Evolutionary conservation across 2,113 vertebrate species (phyloP).

Genomic region (Gymnogyps californianus): DNA sequence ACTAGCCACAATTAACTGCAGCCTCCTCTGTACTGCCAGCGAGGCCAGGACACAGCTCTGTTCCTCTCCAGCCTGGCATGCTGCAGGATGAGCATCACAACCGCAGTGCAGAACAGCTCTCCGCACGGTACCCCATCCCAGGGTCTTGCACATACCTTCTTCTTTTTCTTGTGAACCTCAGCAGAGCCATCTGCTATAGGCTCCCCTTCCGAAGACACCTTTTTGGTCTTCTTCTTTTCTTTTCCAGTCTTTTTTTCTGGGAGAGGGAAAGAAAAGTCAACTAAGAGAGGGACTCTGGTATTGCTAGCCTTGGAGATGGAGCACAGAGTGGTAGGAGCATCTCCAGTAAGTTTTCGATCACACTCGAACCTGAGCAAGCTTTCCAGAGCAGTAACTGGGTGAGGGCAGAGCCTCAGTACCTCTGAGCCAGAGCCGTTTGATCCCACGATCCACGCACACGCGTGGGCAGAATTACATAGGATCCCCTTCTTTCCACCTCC

Average conservation of each 20-base stretch:
- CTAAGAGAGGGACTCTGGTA: neutral
- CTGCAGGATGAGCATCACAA: neutral
- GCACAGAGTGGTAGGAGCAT: neutral
- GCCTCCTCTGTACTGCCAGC: neutral
- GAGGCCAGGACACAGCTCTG: neutral
- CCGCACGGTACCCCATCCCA: neutral
- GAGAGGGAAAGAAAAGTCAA: neutral
- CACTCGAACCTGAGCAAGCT: neutral
- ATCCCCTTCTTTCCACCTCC: neutral
- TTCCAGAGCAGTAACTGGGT: neutral
- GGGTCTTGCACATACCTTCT: constrained; percentile 48
- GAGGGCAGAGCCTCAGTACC: neutral
- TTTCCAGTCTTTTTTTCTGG: constrained; percentile 66
- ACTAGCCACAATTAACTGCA: neutral
- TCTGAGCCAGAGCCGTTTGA: neutral
- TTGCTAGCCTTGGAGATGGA: neutral
- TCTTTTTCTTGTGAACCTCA: constrained; percentile 70
- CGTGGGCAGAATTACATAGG: neutral
- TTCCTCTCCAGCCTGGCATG: neutral
- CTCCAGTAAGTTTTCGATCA: neutral
- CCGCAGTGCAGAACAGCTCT: neutral
- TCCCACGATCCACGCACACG: neutral
- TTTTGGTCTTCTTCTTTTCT: constrained; percentile 73
- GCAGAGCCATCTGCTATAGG: constrained; percentile 13
- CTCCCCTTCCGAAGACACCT: neutral